Conservation (phyloP, 2,113 vertebrate genomes). For the Odocoileus virginianus region DNA sequence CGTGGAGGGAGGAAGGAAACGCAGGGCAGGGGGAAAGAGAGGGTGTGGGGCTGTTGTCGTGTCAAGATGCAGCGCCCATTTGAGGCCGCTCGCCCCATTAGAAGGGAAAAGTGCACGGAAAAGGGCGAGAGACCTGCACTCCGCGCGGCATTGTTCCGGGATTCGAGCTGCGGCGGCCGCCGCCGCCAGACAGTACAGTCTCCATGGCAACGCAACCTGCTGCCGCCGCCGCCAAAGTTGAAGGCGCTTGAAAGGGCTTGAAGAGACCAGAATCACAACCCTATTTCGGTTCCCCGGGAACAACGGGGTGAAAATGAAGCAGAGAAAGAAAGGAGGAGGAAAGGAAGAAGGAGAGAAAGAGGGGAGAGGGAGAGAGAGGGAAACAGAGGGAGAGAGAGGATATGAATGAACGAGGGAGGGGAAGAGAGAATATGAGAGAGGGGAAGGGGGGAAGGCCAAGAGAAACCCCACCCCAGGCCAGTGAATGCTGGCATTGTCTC, state of each 20-base stretch:
- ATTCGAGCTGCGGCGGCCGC: slow-evolving; percentile 80
- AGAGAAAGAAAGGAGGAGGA: slow-evolving; percentile 74
- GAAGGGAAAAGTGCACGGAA: slow-evolving; percentile 87
- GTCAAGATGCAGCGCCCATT: slow-evolving; percentile 86
- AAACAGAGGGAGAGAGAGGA: neutral
- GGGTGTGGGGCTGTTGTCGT: slow-evolving; percentile 87
- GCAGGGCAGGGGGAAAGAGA: slow-evolving; percentile 71
- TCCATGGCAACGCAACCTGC: slow-evolving; percentile 92
- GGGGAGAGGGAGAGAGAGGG: neutral
- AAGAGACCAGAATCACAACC: slow-evolving; percentile 89
- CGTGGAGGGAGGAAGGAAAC: slow-evolving; percentile 63
- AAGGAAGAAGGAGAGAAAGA: slow-evolving; percentile 74
- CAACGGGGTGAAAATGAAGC: slow-evolving; percentile 65
- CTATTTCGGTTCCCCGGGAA: slow-evolving; percentile 94
- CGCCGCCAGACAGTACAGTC: slow-evolving; percentile 83
- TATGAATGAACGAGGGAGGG: neutral
- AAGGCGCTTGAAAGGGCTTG: slow-evolving; percentile 89
- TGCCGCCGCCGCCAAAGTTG: slow-evolving; percentile 85
- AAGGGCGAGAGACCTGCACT: slow-evolving; percentile 83
- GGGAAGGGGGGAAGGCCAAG: slow-evolving; percentile 63
- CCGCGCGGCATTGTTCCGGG: slow-evolving; percentile 83
- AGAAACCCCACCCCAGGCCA: slow-evolving; percentile 75
- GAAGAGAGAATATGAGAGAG: slow-evolving; percentile 25
- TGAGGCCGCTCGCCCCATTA: slow-evolving; percentile 88
- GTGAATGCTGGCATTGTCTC: slow-evolving; percentile 95